phyloP scores from a whole-genome alignment of 2,113 vertebrate genomes.

The Pogona vitticeps region DNA sequence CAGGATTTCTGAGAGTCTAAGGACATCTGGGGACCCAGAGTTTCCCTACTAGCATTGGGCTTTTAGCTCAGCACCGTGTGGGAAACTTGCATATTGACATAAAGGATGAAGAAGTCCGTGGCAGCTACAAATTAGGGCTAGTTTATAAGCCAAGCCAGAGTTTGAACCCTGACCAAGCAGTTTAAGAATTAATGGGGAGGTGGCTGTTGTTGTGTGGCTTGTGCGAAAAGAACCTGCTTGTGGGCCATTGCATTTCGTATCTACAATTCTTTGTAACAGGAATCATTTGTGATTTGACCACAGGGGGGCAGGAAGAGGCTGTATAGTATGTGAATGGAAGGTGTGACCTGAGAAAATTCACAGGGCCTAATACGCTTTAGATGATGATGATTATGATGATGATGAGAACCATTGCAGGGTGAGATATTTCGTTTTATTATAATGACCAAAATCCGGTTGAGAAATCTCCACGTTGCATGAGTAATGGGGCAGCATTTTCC shows the following conservation, averaged over 20 bases:
- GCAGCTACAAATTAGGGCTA: background rate
- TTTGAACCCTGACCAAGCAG: background rate
- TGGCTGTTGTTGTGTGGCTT: background rate
- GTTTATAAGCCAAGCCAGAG: background rate
- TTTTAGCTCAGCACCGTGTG: no score
- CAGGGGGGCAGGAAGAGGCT: constrained; percentile 41
- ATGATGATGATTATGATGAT: no score
- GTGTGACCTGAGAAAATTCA: background rate
- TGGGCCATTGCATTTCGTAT: constrained; percentile 38
- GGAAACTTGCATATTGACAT: no score
- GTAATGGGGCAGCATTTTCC: no score
- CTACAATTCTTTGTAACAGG: background rate
- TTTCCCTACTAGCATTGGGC: no score
- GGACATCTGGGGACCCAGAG: no score
- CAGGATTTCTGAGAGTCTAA: no score
- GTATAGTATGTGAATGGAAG: background rate
- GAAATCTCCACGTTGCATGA: no score
- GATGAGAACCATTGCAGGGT: no score
- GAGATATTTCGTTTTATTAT: no score
- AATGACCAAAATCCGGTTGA: no score
- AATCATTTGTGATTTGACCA: constrained; percentile 19
- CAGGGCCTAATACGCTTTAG: background rate
- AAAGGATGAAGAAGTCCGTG: background rate
- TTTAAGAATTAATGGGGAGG: constrained; percentile 29
- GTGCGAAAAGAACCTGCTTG: constrained; percentile 41